Percentiles rank a stretch among this genome's conserved stretches.
These are phyloP conservation scores for Sarcophaga caerulescens DNA, from an alignment of 2,888 invertebrate genomes.

Conservation along the genomic window DNA sequence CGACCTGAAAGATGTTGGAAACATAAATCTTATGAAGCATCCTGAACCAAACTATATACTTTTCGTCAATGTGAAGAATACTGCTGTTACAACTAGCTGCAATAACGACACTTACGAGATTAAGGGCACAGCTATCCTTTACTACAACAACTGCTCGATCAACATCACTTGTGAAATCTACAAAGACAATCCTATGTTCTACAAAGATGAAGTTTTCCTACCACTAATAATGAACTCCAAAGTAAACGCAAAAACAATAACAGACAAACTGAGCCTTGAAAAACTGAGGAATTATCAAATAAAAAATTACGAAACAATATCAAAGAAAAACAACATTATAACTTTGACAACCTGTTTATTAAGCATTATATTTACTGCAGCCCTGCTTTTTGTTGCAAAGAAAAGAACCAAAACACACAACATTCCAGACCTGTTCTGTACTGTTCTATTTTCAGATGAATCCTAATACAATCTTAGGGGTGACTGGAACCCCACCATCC, in stretches of 20 bases:
- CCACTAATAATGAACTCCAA: constrained; percentile 8
- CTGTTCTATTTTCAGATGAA: too few species aligned
- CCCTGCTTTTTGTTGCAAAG: too few species aligned
- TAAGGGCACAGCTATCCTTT: constrained; percentile 12
- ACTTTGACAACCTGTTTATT: background rate
- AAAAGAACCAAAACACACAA: too few species aligned
- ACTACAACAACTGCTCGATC: constrained; percentile 23
- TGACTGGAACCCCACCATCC: too few species aligned
- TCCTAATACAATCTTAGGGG: too few species aligned
- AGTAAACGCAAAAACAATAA: constrained; percentile 20
- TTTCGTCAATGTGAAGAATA: constrained; percentile 3
- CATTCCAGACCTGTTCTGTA: background rate
- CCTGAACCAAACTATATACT: background rate
- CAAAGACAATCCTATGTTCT: background rate
- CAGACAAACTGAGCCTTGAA: constrained; percentile 16
- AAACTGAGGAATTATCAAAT: constrained; percentile 28
- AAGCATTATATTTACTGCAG: too few species aligned
- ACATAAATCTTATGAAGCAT: background rate
- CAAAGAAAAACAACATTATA: background rate
- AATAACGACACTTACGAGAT: constrained; percentile 3
- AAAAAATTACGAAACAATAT: background rate
- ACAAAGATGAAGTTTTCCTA: constrained; percentile 5
- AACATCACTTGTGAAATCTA: constrained; percentile 4
- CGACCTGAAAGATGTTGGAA: constrained; percentile 10
- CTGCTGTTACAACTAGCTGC: constrained; percentile 13